Evolutionary conservation across 1,140 invertebrate genomes (phyloP).

Genomic region (Mya arenaria): DNA sequence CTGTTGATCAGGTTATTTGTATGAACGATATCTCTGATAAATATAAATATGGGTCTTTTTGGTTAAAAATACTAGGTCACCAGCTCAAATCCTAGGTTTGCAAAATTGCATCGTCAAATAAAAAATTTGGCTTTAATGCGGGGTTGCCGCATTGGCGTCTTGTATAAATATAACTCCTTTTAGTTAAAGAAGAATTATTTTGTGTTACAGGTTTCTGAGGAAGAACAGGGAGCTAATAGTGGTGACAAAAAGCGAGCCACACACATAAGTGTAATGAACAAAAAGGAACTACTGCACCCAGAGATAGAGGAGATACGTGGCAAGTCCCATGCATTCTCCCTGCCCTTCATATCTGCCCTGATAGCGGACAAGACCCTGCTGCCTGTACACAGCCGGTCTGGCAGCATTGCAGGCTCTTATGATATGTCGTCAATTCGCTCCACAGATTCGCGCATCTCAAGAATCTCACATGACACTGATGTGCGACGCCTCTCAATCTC

Average conservation of each 20-base stretch:
- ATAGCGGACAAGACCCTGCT: conserved; percentile 75
- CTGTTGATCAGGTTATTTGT: no score
- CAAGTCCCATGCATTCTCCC: conserved; percentile 69
- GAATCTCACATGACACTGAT: conserved; percentile 71
- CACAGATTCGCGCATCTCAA: conserved; percentile 70
- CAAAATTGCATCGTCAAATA: no score
- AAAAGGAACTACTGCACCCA: conserved; percentile 73
- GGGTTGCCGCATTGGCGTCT: no score
- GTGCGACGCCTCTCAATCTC: conserved; percentile 70
- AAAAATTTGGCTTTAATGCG: no score
- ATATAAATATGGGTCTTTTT: no score
- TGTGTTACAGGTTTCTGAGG: conserved; percentile 3
- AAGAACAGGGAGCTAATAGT: not conserved
- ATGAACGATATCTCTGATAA: no score
- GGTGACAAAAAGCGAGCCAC: conserved; percentile 38
- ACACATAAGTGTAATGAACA: conserved; percentile 67
- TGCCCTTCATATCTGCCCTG: conserved; percentile 75
- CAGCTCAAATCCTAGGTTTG: no score
- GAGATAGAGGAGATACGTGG: conserved; percentile 74
- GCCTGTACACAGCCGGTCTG: conserved; percentile 60
- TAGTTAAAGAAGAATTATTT: no score
- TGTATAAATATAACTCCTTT: no score
- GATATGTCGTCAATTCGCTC: conserved; percentile 74
- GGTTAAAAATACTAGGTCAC: no score
- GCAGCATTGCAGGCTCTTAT: conserved; percentile 65